Base-by-base conservation (phyloP, 2,888 invertebrate genomes). In the Eupithecia pulchellata region DNA sequence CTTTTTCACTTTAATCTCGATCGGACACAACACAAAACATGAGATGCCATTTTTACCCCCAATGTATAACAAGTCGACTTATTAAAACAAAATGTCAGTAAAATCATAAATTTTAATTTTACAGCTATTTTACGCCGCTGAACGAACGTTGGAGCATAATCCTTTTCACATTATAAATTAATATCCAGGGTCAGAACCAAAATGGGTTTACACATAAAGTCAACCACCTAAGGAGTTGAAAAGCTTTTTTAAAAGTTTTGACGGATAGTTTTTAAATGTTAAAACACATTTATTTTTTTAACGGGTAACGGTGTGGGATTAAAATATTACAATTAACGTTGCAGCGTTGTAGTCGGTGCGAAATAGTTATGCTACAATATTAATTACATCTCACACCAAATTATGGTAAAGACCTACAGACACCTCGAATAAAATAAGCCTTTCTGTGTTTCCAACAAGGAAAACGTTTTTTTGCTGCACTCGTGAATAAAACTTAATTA, bases 401-500 rank as follows among this genome's bases (percentile, higher is more conserved):
- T n/a, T n/a, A n/a, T 47, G 20, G 20, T 4, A 47, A 20, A 47
- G 3, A 47, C 47, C 20, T 2, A 20, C 47, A 47, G 2, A 47
- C n/a, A 20, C 8, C 9, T 0, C 20, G 3, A 42, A 17, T 17
- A 47, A 20, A 47, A 20, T 20, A 20, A 47, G 47, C 47, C 47
- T 20, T 47, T 47, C 47, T 47, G 47, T 11, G 47, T 47, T 47
- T 20, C 20, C 47, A 47, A 47, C 20, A 20, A 9, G 20, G 11
- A 20, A 47, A 47, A 20, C 9, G 3, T 47, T 47, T 42, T 61
- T 64, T 30, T 42, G 27, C 30, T 64, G 30, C 60, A 9, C 34
- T 32, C 30, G n/a, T 60, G 32, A 25, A 55, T 58, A n/a, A 57
- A 34, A 61, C 58, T 58, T 75, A 71, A 74, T 74, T 75, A 69